phyloP scores from a whole-genome alignment of 2,888 invertebrate genomes.

The Microplitis deprimator region DNA sequence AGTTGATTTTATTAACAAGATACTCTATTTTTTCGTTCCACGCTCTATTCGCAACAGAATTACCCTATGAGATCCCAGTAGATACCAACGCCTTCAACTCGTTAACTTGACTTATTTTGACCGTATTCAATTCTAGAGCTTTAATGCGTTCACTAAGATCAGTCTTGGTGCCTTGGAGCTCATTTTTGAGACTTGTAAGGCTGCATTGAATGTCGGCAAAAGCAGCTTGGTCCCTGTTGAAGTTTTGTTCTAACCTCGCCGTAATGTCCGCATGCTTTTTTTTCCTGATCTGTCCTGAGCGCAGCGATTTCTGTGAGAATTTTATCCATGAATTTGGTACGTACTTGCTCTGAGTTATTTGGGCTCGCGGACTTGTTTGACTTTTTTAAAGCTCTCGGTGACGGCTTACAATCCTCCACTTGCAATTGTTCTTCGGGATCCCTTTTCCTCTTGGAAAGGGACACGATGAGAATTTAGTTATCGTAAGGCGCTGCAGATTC shows the following conservation, averaged over 20 bases:
- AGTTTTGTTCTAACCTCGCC: neutral
- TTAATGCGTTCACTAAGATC: too few species aligned
- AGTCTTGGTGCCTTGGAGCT: too few species aligned
- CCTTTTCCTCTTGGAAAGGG: too few species aligned
- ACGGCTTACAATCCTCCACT: neutral
- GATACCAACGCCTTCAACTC: neutral
- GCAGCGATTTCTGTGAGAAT: neutral
- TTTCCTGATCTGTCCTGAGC: neutral
- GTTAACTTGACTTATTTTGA: too few species aligned
- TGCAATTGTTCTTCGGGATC: neutral
- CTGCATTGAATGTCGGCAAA: too few species aligned
- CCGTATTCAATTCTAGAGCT: too few species aligned
- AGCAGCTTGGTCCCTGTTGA: neutral
- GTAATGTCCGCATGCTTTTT: neutral
- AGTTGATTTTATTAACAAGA: too few species aligned
- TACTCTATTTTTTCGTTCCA: too few species aligned
- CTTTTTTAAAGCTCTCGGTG: neutral
- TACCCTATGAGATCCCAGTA: too few species aligned
- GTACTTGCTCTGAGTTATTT: neutral
- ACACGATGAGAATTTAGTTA: too few species aligned
- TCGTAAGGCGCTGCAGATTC: too few species aligned
- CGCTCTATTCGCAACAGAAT: too few species aligned
- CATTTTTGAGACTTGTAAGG: neutral
- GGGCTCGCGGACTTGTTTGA: neutral
- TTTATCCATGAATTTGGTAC: neutral